These are phyloP conservation scores for Plebejus argus DNA, from an alignment of 2,888 invertebrate species.

Conservation along the genomic window DNA sequence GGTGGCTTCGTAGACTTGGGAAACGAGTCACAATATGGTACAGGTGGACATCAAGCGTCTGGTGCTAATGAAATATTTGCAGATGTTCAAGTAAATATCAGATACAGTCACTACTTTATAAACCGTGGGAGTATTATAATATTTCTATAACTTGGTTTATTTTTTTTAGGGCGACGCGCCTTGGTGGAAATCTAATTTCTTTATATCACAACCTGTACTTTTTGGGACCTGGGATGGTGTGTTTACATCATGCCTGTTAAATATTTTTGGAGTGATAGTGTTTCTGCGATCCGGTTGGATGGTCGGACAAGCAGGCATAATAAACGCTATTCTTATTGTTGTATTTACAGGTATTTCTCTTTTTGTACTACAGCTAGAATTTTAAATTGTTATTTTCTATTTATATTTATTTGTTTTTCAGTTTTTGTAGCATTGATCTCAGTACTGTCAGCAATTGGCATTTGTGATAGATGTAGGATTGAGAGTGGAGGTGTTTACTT, in stretches of 20 bases:
- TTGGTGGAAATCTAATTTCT: conserved; percentile 98
- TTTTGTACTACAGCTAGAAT: neutral
- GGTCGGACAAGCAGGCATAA: conserved; percentile 93
- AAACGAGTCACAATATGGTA: conserved; percentile 87
- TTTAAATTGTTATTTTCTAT: conserved; percentile 23
- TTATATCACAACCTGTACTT: conserved; percentile 96
- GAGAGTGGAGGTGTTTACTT: conserved; percentile 99
- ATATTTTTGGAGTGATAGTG: conserved; percentile 98
- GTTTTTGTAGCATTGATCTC: conserved; percentile 95
- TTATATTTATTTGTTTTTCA: conserved; percentile 57
- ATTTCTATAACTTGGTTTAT: neutral
- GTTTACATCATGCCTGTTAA: conserved; percentile 97
- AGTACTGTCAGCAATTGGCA: conserved; percentile 96
- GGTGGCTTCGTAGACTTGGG: conserved; percentile 89
- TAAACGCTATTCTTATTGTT: conserved; percentile 90
- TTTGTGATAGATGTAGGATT: conserved; percentile 96
- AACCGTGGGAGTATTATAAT: neutral
- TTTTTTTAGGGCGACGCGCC: conserved; percentile 86
- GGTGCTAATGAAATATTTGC: conserved; percentile 95
- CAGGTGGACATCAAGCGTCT: conserved; percentile 91
- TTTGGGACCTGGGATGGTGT: conserved; percentile 99
- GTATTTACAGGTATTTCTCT: conserved; percentile 85
- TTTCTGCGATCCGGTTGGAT: conserved; percentile 98
- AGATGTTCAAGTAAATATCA: conserved; percentile 88
- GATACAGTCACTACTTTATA: neutral